Base-by-base conservation (phyloP, 2,113 vertebrate species). In the Bufo bufo region DNA sequence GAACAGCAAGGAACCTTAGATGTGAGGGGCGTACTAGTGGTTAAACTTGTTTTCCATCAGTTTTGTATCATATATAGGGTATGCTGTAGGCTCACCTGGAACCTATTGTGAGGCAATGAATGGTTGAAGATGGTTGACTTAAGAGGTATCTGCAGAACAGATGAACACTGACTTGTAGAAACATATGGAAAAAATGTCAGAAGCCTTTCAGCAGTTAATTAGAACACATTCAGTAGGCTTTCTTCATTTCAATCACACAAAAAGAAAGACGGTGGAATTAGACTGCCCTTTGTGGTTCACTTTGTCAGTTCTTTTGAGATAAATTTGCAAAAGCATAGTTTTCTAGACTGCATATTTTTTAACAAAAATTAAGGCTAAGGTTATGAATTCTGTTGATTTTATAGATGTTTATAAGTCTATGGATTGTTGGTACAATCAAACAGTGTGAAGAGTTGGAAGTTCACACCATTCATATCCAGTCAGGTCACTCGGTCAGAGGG, bases 101-200 rank as follows among this genome's bases (percentile, higher is more conserved):
- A 69, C n/a, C 49, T 50, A 84, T 84, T 65, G 47, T 71, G 54
- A 54, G 8, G 10, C 65, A 69, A 5, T 49, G 20, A 84, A 33
- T 84, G 82, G 16, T 69, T 71, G 0, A 16, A 84, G 65, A 71
- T 3, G 6, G 49, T 71, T 71, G 63, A 71, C 61, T 83, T 23
- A 49, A n/a, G 19, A 50, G 61, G 19, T 82, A 83, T 65, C 80
- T 66, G 81, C 47, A 83, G 61, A 52, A 63, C 65, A 69, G 63
- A 84, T 84, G 63, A 52, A 23, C 63, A 54, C 63, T 49, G 43
- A 52, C 47, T 54, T 52, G n/a, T 16, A 19, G n/a, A 71, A 47
- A 69, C 49, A 69, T 52, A 23, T 84, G 82, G 82, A 71, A 84
- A 71, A 20, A 52, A 84, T 84, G 82, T 4, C 63, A 33, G 82